These are phyloP conservation scores for Chrysogorgia sp. DNA, from an alignment of 92 coral and sea anemone species.

Conservation along the genomic window DNA sequence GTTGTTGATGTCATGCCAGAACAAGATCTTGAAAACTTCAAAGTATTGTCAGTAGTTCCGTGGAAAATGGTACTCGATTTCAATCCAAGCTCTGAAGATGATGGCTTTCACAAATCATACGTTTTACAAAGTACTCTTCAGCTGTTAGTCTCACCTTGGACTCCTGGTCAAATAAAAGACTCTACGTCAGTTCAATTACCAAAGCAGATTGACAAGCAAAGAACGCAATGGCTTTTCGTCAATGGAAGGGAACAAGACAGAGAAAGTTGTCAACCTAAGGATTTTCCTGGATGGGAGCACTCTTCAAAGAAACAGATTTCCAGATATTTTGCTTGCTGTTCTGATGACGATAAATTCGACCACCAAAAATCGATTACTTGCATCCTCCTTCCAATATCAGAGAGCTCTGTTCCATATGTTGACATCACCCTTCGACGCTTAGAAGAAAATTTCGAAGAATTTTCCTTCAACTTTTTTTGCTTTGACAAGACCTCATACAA, in stretches of 20 bases:
- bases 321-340: slow-evolving; percentile 73
- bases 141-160: slow-evolving; percentile 69
- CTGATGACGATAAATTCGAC: slow-evolving; percentile 83
- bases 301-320: slow-evolving; percentile 64
- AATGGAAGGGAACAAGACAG: slow-evolving; percentile 76
- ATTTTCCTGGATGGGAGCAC: slow-evolving; percentile 70
- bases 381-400: slow-evolving; percentile 70
- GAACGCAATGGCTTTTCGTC: slow-evolving; percentile 82
- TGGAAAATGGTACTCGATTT: slow-evolving; percentile 93
- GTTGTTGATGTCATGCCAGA: slow-evolving; percentile 65
- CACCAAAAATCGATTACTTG: slow-evolving; percentile 77
- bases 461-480: slow-evolving; percentile 55
- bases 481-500: slow-evolving; percentile 31
- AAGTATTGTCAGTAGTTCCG: slow-evolving; percentile 69
- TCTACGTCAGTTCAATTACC: slow-evolving; percentile 43
- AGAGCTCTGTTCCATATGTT: slow-evolving; percentile 56
- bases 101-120: slow-evolving; percentile 68
- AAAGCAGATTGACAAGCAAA: slow-evolving; percentile 69
- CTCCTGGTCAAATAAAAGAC: slow-evolving; percentile 70
- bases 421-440: slow-evolving; percentile 69
- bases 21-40: slow-evolving; percentile 57
- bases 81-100: slow-evolving; percentile 77
- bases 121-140: slow-evolving; percentile 54
- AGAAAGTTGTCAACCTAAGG: slow-evolving; percentile 49
- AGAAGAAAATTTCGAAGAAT: slow-evolving; percentile 73